Evolutionary conservation across 2,888 invertebrate species (phyloP).

Genomic region (Elegia similella): DNA sequence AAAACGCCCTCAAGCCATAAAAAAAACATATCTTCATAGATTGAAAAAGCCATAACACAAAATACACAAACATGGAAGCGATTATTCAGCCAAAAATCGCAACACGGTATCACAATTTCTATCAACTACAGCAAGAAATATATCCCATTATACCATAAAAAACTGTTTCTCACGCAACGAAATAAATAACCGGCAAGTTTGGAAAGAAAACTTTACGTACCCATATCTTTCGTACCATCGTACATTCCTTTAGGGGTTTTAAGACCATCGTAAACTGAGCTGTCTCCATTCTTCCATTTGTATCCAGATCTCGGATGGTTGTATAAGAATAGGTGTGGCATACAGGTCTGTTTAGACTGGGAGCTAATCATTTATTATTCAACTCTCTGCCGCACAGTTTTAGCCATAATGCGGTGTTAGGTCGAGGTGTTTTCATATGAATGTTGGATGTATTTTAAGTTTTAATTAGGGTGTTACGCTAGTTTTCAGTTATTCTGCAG

Average conservation of each 20-base stretch:
- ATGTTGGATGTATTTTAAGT: constrained; percentile 5
- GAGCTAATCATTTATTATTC: constrained; percentile 15
- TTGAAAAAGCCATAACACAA: background rate
- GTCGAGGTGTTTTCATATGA: constrained; percentile 10
- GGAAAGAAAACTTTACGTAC: constrained; percentile 27
- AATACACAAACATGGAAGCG: background rate
- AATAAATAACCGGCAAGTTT: constrained; percentile 36
- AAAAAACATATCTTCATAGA: background rate
- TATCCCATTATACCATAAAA: constrained; percentile 29
- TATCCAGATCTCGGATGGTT: background rate
- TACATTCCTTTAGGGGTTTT: constrained; percentile 25
- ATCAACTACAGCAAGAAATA: constrained; percentile 20
- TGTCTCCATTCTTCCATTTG: constrained; percentile 1
- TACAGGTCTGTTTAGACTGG: constrained; percentile 3
- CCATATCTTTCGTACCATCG: constrained; percentile 30
- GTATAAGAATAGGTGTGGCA: constrained; percentile 8
- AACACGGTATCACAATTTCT: constrained; percentile 1
- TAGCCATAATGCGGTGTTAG: constrained; percentile 12
- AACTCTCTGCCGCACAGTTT: constrained; percentile 3
- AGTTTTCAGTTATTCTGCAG: background rate
- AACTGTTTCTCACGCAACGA: constrained; percentile 26
- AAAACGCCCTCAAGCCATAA: too few relatives aligned
- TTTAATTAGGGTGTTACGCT: background rate
- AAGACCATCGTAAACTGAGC: constrained; percentile 17
- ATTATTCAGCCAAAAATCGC: background rate